Conservation (phyloP, 2,888 invertebrate species). For the Xestia xanthographa region DNA sequence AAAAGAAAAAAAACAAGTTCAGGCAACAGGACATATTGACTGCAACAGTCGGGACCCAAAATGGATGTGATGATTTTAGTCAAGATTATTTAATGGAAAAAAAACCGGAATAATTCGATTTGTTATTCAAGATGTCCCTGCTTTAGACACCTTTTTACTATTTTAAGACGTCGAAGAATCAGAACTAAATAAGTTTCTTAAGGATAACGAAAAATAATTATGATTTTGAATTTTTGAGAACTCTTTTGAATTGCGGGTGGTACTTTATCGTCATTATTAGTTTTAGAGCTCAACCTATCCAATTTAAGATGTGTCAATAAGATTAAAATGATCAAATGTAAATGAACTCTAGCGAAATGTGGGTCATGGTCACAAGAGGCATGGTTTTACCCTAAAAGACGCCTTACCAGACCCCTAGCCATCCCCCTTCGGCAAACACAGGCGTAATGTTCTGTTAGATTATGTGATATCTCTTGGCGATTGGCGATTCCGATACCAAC, state of each 20-base stretch:
- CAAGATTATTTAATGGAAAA: too few species aligned
- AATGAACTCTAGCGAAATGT: background rate
- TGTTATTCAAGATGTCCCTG: background rate
- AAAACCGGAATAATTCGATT: background rate
- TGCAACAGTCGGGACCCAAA: too few species aligned
- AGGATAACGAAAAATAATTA: background rate
- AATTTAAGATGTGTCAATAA: background rate
- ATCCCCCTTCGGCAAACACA: background rate
- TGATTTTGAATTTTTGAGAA: background rate
- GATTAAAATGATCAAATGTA: too few species aligned
- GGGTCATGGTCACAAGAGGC: background rate
- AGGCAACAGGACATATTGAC: too few species aligned
- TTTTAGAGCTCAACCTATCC: background rate
- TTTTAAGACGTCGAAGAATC: background rate
- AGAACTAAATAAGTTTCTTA: background rate
- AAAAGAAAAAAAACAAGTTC: too few species aligned
- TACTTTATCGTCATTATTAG: background rate
- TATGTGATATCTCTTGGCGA: constrained; percentile 23
- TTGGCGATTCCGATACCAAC: constrained; percentile 10
- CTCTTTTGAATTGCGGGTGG: background rate
- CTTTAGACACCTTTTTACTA: background rate
- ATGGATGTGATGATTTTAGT: too few species aligned
- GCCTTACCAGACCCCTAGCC: background rate
- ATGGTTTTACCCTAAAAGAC: background rate
- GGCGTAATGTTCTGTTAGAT: constrained; percentile 11